Conservation (phyloP, 2,113 vertebrate species). For the Phycodurus eques region DNA sequence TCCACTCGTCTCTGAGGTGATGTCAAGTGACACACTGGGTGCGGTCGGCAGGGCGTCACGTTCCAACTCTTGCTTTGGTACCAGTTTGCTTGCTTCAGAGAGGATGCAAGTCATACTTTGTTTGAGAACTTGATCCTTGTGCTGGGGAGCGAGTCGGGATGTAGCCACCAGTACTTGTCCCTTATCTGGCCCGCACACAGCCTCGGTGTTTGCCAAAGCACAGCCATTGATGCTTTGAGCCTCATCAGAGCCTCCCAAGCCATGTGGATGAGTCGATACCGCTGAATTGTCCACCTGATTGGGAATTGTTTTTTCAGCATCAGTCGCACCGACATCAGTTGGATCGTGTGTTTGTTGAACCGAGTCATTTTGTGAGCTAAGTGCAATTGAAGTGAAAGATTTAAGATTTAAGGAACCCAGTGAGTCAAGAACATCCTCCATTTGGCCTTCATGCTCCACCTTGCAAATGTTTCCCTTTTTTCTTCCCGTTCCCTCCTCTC, state of each 20-base stretch:
- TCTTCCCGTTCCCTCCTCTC: not conserved
- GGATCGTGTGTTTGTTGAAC: conserved; percentile 1
- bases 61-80: conserved; percentile 22
- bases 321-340: not conserved
- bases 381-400: not conserved
- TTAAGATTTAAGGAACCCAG: conserved; percentile 10
- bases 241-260: not conserved
- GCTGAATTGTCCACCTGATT: not conserved
- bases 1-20: not conserved
- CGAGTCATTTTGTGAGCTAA: conserved; percentile 1
- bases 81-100: not conserved
- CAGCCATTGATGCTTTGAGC: conserved; percentile 9
- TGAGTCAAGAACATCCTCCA: not conserved
- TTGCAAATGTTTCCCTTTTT: not conserved
- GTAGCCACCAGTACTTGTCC: conserved; percentile 2
- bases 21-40: not conserved
- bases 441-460: not conserved
- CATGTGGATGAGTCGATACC: conserved; percentile 1
- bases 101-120: conserved; percentile 22
- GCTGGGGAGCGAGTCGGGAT: conserved; percentile 39
- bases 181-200: conserved; percentile 2
- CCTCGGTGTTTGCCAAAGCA: not conserved
- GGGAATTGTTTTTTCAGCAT: no score
- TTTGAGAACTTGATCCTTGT: conserved; percentile 55
- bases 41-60: not conserved